Evolutionary conservation across 2,797 vertebrate species (phyloP), one percentile per base, ranked within the genome.

Genomic region (Helicolenus hilgendorfi): DNA sequence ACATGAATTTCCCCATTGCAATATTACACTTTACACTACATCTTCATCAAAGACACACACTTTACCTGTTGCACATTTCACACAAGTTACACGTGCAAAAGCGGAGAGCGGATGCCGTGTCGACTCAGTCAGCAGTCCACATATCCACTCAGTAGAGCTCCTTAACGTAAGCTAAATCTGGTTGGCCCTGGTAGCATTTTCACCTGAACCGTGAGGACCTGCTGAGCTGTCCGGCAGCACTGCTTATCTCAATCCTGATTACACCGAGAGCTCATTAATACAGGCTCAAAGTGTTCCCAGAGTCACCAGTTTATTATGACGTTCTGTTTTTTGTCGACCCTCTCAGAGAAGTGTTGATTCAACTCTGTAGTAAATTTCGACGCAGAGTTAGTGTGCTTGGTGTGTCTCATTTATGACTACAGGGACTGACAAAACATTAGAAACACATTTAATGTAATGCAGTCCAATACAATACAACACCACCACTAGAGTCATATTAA

Each of bases 241-340:
- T 24, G 71, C 79, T 79, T 41, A 72, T 36, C 60, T 63, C 59
- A 73, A 89, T 63, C 79, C 56, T 55, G 67, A 83, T 85, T 72
- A 85, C 58, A 67, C 63, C 0, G 59, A 81, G 33, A 15, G 63
- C 36, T 59, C 73, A 69, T 73, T 77, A 72, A 63, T 63, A 69
- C 68, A 59, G 24, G 5, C 13, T 72, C 65, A 49, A 31, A 62
- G 60, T 69, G 55, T 77, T 56, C 77, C 36, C n/a, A 74, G 29
- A 56, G 27, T 22, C 41, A 35, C 26, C 64, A 1, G 41, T 63
- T 75, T 24, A 59, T 72, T 35, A 29, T 11, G 15, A 58, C 4
- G 10, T 20, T 13, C 11, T 26, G 35, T 18, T 24, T 67, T 24
- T 18, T 13, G 24, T 31, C 4, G 5, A 18, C 45, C 13, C n/a